Percentiles rank a stretch among this genome's conserved stretches.
phyloP scores from a whole-genome alignment of 2,113 vertebrate species.

The Ciconia boyciana region DNA sequence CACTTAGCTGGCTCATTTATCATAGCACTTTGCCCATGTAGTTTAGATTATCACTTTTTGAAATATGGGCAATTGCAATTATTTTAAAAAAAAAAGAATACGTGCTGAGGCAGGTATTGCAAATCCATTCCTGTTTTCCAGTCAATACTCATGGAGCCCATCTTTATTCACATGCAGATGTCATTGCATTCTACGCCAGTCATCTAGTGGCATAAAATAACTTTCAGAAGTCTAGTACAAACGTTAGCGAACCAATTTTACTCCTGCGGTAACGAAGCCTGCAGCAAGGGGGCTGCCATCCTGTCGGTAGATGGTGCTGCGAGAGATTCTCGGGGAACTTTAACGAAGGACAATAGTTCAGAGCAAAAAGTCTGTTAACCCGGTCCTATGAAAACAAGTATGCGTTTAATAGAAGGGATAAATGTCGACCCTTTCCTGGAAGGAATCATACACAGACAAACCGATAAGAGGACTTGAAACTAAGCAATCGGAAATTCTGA shows the following conservation, averaged over 20 bases:
- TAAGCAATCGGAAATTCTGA: constrained; percentile 67
- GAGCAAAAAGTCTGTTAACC: constrained; percentile 37
- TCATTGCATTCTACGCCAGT: constrained; percentile 40
- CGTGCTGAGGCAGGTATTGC: constrained; percentile 27
- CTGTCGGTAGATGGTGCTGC: constrained; percentile 73
- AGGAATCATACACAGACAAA: constrained; percentile 72
- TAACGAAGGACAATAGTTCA: constrained; percentile 58
- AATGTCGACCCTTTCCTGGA: constrained; percentile 62
- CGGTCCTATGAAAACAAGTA: constrained; percentile 69
- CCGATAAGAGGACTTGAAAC: constrained; percentile 66
- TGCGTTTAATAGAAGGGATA: constrained; percentile 42
- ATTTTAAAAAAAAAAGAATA: background rate
- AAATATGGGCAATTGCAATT: constrained; percentile 40
- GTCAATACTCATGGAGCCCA: constrained; percentile 30
- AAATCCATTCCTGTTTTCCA: background rate
- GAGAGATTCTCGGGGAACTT: constrained; percentile 38
- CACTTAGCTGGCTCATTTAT: constrained; percentile 63
- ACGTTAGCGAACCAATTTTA: constrained; percentile 10
- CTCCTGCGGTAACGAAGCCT: constrained; percentile 7
- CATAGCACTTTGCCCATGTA: constrained; percentile 57
- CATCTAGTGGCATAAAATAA: constrained; percentile 9
- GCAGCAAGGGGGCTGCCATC: constrained; percentile 54
- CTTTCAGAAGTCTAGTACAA: constrained; percentile 34
- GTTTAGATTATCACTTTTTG: constrained; percentile 40
- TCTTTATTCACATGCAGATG: constrained; percentile 34